Evolutionary conservation across 2,797 vertebrate species (phyloP), one percentile per base, ranked within the genome.

Genomic region (Sebastes itinus): DNA sequence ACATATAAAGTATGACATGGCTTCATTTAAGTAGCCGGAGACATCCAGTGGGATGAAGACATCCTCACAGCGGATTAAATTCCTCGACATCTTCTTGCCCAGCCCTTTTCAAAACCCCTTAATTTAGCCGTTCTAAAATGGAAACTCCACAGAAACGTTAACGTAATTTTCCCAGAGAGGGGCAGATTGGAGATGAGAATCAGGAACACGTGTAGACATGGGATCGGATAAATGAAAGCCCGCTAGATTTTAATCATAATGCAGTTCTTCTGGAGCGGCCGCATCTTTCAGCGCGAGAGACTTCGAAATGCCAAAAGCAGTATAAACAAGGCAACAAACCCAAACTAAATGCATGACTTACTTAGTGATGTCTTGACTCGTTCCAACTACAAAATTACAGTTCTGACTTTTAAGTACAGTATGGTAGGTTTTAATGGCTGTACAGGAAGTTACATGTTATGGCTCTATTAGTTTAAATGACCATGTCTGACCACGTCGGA

Each of bases 91-190:
- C 82, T 86, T 83, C 77, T 32, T 75, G 78, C 74, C 77, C 75
- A 46, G 10, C 76, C 77, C 70, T 81, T 77, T 78, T 84, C 61
- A 54, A 87, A 92, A 87, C n/a, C 80, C 80, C 80, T 83, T 84
- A 84, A 90, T 82, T 89, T 78, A 86, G 75, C 72, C 46, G 22
- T 89, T 80, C 60, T 93, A 87, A 94, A 92, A 93, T 93, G 90
- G 91, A 94, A 93, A 94, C 86, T 94, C 84, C 71, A 62, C 76
- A 77, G 68, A 87, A 88, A 88, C 7, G 83, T 72, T 93, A 92
- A 94, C 88, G 84, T 90, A 89, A 94, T 94, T 94, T 46, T 94
- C 77, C 77, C 84, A 74, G 25, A 83, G 74, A 84, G 74, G 62
- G 84, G 61, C 83, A 78, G 83, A 89, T 76, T 72, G 72, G 72